These are phyloP conservation scores for Opisthograptis luteolata DNA, from an alignment of 2,888 invertebrate species.

Conservation along the genomic window DNA sequence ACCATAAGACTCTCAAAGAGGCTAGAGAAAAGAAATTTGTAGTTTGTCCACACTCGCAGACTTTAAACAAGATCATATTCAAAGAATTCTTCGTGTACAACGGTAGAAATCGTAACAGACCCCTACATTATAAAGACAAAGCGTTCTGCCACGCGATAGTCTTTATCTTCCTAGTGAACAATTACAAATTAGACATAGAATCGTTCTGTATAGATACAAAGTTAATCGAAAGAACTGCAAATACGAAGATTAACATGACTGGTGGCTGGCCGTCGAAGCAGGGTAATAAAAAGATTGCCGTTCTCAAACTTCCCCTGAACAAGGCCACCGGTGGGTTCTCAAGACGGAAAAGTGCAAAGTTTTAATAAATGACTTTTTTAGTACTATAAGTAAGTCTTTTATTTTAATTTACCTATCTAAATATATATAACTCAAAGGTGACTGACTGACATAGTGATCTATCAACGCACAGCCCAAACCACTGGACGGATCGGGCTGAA, in stretches of 20 bases:
- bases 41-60: constrained; percentile 54
- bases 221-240: constrained; percentile 50
- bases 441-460: no score
- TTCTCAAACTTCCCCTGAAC: constrained; percentile 63
- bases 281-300: constrained; percentile 40
- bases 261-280: constrained; percentile 45
- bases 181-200: constrained; percentile 63
- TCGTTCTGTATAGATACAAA: constrained; percentile 58
- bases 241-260: constrained; percentile 57
- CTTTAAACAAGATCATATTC: constrained; percentile 61
- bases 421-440: not conserved
- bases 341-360: constrained; percentile 14
- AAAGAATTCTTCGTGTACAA: constrained; percentile 53
- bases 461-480: no score
- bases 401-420: constrained; percentile 29
- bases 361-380: constrained; percentile 17
- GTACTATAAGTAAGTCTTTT: constrained; percentile 17
- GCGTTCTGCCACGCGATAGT: constrained; percentile 68
- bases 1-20: constrained; percentile 46
- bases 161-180: constrained; percentile 64
- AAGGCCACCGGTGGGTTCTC: constrained; percentile 15
- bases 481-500: no score
- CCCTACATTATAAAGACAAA: constrained; percentile 66
- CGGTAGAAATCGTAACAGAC: constrained; percentile 53
- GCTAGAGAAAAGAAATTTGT: constrained; percentile 56